A percentile compares a stretch with the other conserved stretches of the same genome.
phyloP scores from a whole-genome alignment of 2,797 vertebrate genomes.

The Simalia tracyae region DNA sequence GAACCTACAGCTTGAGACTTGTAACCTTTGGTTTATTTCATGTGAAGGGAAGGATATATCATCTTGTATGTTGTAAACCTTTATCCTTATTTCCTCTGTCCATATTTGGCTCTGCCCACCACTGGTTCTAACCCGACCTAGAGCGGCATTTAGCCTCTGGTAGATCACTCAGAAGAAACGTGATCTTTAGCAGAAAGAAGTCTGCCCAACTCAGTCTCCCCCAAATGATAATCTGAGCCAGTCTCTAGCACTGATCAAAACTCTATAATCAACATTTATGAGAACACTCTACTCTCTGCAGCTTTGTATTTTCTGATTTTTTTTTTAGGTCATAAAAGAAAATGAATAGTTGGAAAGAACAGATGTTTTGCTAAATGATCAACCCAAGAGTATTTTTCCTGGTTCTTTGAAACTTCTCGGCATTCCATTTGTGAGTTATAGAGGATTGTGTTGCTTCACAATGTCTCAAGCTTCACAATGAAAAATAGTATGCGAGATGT shows the following conservation, averaged over 20 bases:
- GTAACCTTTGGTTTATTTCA: background rate
- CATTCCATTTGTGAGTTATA: conserved; percentile 39
- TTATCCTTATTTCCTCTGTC: background rate
- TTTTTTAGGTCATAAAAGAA: background rate
- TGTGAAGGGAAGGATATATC: background rate
- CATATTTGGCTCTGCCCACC: background rate
- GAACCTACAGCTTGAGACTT: background rate
- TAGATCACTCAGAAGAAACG: background rate
- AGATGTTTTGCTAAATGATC: conserved; percentile 9
- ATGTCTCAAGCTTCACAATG: conserved; percentile 53
- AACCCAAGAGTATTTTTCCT: conserved; percentile 6
- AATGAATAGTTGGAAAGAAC: background rate
- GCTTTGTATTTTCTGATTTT: background rate
- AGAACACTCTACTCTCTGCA: accelerated
- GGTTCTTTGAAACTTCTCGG: conserved; percentile 39
- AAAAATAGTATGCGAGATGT: conserved; percentile 48
- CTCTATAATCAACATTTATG: background rate
- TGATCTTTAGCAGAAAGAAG: background rate
- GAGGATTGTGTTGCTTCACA: conserved; percentile 29
- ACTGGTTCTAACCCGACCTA: background rate
- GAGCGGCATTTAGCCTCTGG: background rate
- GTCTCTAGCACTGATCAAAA: background rate
- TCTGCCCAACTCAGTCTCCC: background rate
- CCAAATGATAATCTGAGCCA: background rate
- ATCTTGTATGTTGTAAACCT: background rate